Evolutionary conservation across 2,888 invertebrate species (phyloP).

Genomic region (Melanchra persicariae): DNA sequence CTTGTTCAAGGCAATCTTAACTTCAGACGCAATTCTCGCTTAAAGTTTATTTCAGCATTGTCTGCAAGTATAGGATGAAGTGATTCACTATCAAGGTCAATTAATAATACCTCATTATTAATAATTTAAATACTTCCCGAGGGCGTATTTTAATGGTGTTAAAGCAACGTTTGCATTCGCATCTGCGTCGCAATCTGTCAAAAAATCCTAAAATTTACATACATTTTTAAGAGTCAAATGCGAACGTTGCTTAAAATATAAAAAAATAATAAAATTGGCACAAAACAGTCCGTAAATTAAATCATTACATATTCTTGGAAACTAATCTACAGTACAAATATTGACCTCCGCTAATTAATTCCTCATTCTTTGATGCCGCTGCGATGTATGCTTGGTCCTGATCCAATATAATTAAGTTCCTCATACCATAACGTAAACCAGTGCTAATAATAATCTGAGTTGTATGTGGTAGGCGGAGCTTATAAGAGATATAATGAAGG

Average conservation of each 20-base stretch:
- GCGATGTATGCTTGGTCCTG: neutral
- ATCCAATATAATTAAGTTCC: neutral
- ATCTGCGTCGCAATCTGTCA: too few relatives aligned
- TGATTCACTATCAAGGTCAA: neutral
- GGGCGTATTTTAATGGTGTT: too few relatives aligned
- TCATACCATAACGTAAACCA: too few relatives aligned
- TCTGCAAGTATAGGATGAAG: neutral
- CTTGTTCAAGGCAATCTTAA: slow-evolving; percentile 16
- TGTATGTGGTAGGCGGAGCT: neutral
- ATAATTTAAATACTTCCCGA: too few relatives aligned
- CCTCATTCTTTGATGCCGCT: neutral
- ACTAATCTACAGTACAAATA: neutral
- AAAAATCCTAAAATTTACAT: too few relatives aligned
- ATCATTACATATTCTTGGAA: neutral
- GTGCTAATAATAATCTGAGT: neutral
- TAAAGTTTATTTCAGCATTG: neutral
- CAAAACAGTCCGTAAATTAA: neutral
- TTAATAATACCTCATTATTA: too few relatives aligned
- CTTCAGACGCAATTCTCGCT: neutral
- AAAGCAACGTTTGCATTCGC: too few relatives aligned
- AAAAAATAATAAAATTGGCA: neutral
- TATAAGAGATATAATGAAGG: too few relatives aligned
- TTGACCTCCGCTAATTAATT: neutral
- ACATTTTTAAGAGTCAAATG: too few relatives aligned
- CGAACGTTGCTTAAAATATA: too few relatives aligned